These are phyloP conservation scores for Subanguina moxae DNA, from an alignment of 1,140 invertebrate species.

Conservation along the genomic window DNA sequence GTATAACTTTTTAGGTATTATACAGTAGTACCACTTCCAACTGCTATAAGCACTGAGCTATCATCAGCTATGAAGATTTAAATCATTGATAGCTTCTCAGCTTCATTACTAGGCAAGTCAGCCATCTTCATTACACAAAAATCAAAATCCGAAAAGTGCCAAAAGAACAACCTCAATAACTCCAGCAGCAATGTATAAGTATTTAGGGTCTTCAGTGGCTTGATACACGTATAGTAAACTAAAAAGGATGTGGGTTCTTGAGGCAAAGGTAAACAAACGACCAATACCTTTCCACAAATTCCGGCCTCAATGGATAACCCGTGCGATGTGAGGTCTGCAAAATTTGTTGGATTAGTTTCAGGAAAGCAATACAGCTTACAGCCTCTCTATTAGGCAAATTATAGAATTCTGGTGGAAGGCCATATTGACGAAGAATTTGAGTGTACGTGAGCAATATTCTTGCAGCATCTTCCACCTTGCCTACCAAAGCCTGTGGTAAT, in stretches of 20 bases:
- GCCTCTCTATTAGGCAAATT: slow-evolving; percentile 68
- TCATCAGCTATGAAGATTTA: too few species aligned
- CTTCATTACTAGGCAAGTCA: too few species aligned
- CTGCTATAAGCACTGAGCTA: too few species aligned
- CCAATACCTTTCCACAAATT: slow-evolving; percentile 78
- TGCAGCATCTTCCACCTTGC: slow-evolving; percentile 83
- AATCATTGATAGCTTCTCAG: too few species aligned
- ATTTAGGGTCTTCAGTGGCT: slow-evolving; percentile 83
- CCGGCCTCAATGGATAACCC: slow-evolving; percentile 89
- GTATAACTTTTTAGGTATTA: too few species aligned
- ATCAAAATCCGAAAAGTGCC: too few species aligned
- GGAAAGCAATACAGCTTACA: slow-evolving; percentile 18
- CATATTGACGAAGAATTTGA: slow-evolving; percentile 79
- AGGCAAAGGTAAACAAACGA: slow-evolving; percentile 73
- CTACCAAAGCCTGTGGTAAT: slow-evolving; percentile 63
- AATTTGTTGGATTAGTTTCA: not conserved
- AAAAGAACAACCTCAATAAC: slow-evolving; percentile 67
- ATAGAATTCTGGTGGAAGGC: slow-evolving; percentile 94
- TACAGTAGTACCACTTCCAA: too few species aligned
- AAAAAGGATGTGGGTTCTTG: not conserved
- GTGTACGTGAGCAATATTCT: slow-evolving; percentile 91
- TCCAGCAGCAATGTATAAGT: slow-evolving; percentile 83
- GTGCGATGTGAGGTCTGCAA: slow-evolving; percentile 65
- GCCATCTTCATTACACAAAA: too few species aligned
- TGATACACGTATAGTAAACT: slow-evolving; percentile 58